Evolutionary conservation across 2,797 vertebrate species (phyloP).

Genomic region (Eremophila alpestris): DNA sequence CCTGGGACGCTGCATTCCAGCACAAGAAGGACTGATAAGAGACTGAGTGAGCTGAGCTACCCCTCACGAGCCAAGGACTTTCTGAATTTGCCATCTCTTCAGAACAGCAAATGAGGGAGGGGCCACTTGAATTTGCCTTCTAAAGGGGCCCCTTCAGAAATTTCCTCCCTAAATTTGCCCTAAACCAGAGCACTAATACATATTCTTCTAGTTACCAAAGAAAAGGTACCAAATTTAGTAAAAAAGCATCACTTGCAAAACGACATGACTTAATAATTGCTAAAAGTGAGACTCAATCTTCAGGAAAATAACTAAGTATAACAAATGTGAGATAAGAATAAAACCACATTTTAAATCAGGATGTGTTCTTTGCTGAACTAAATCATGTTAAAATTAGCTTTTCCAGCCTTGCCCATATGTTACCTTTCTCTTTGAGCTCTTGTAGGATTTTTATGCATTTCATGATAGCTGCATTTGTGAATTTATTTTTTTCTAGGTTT

Average conservation of each 20-base stretch:
- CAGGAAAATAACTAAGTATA: conserved; percentile 55
- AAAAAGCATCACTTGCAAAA: neutral
- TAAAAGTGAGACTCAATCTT: conserved; percentile 19
- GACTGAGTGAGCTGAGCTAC: neutral
- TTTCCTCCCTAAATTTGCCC: neutral
- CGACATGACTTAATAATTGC: conserved; percentile 26
- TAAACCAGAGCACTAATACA: neutral
- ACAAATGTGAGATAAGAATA: conserved; percentile 56
- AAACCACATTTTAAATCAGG: conserved; percentile 47
- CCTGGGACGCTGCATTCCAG: accelerated
- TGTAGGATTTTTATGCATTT: conserved; percentile 5
- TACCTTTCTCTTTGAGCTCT: conserved; percentile 51
- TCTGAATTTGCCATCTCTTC: neutral
- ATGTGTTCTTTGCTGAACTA: conserved; percentile 51
- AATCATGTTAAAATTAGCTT: conserved; percentile 62
- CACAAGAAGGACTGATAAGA: neutral
- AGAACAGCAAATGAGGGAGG: neutral
- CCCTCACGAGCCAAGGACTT: neutral
- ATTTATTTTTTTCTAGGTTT: neutral
- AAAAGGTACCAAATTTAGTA: conserved; percentile 17
- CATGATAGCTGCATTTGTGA: neutral
- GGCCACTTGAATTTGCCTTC: neutral
- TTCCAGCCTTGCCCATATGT: conserved; percentile 57
- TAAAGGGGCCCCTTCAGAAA: neutral
- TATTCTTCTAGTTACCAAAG: neutral